Percentiles rank a stretch among this genome's conserved stretches.
These are phyloP conservation scores for Labeo calbasu DNA, from an alignment of 2,797 vertebrate species.

Conservation along the genomic window DNA sequence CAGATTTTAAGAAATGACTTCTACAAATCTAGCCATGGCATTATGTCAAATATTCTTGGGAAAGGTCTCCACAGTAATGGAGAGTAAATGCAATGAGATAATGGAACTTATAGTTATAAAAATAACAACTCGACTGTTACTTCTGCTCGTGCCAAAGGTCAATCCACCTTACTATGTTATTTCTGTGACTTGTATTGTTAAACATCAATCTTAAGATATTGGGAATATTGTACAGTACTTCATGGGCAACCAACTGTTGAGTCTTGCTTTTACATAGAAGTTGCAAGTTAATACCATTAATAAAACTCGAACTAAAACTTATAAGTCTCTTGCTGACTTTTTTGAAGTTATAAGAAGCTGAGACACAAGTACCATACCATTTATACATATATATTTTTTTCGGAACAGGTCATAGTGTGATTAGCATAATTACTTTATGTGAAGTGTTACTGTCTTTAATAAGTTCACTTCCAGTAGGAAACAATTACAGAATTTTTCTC, in stretches of 20 bases:
- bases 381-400: background rate
- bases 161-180: background rate
- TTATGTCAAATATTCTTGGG: background rate
- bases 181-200: slow-evolving; percentile 22
- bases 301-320: background rate
- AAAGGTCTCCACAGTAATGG: background rate
- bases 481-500: no score
- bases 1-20: background rate
- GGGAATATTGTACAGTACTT: background rate
- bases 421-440: background rate
- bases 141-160: slow-evolving; percentile 56
- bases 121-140: slow-evolving; percentile 58
- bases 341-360: background rate
- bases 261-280: slow-evolving; percentile 18
- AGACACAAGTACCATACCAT: background rate
- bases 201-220: slow-evolving; percentile 2
- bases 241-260: slow-evolving; percentile 1
- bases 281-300: slow-evolving; percentile 4
- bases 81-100: background rate
- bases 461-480: no score
- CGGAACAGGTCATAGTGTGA: background rate
- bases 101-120: background rate
- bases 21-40: background rate
- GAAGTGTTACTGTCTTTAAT: background rate
- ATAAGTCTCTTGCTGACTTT: background rate